Conservation (phyloP, 1,140 invertebrate genomes). For the Sarcophaga bullata region DNA sequence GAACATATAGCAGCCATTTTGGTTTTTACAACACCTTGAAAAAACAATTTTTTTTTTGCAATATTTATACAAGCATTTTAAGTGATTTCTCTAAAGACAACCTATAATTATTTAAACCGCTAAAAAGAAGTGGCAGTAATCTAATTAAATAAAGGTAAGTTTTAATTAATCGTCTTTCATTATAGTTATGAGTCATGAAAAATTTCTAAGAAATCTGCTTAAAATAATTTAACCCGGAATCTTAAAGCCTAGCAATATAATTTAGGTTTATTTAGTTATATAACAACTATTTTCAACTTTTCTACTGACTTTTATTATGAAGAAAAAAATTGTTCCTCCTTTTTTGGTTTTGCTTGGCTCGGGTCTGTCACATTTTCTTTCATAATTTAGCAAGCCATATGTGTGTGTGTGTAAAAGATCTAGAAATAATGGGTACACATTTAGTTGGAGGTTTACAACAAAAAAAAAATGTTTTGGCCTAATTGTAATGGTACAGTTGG, state of each 20-base stretch:
- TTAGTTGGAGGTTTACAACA: background rate
- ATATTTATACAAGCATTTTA: background rate
- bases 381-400: background rate
- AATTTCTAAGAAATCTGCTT: no score
- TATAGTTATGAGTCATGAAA: background rate
- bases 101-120: background rate
- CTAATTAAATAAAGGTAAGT: conserved; percentile 26
- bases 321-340: background rate
- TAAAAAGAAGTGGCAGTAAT: background rate
- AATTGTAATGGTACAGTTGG: background rate
- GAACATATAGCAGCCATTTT: conserved; percentile 31
- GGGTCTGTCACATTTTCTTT: conserved; percentile 9
- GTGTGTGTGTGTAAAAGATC: background rate
- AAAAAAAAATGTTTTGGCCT: background rate
- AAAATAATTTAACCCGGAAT: no score
- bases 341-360: background rate
- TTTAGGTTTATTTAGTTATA: background rate
- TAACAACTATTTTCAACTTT: background rate
- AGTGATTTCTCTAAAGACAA: conserved; percentile 1
- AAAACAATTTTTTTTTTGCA: conserved; percentile 23
- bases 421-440: background rate
- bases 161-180: background rate
- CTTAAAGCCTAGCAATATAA: background rate
- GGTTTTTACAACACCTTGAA: conserved; percentile 18
- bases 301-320: background rate